Conservation (phyloP, 2,888 invertebrate species). For the Himalopsyche anomala region DNA sequence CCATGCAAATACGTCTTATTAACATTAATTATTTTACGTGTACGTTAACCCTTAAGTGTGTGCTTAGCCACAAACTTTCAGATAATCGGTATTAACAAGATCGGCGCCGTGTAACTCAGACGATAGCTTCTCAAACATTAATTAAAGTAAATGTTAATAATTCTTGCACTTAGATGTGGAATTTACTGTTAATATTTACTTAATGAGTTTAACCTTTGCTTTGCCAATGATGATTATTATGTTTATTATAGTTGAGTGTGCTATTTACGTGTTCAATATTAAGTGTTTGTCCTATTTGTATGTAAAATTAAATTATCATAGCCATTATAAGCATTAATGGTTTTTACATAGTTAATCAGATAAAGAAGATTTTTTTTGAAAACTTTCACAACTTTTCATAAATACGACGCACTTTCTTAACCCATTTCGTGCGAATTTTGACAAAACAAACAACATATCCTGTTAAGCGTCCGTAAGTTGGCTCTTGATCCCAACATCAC, state of each 20-base stretch:
- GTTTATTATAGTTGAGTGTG: background rate
- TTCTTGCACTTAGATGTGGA: background rate
- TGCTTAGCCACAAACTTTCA: background rate
- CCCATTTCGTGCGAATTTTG: no score
- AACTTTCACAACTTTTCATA: no score
- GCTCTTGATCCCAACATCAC: no score
- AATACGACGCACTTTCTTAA: no score
- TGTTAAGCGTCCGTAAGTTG: no score
- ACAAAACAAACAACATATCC: no score
- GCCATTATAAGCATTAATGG: background rate
- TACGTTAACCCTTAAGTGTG: background rate
- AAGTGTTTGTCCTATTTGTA: background rate
- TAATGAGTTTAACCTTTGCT: conserved; percentile 1
- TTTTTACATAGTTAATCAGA: background rate
- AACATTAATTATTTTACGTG: background rate
- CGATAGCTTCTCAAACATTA: conserved; percentile 8
- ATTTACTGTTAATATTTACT: background rate
- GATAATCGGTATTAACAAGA: background rate
- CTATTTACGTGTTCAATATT: background rate
- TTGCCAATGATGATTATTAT: conserved; percentile 4
- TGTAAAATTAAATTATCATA: background rate
- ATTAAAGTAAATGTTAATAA: conserved; percentile 24
- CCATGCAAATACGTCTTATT: no score
- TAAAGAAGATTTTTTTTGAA: no score
- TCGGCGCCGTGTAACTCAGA: background rate